These are phyloP conservation scores for Acanthornis magna DNA, from an alignment of 2,797 vertebrate species.

Conservation along the genomic window DNA sequence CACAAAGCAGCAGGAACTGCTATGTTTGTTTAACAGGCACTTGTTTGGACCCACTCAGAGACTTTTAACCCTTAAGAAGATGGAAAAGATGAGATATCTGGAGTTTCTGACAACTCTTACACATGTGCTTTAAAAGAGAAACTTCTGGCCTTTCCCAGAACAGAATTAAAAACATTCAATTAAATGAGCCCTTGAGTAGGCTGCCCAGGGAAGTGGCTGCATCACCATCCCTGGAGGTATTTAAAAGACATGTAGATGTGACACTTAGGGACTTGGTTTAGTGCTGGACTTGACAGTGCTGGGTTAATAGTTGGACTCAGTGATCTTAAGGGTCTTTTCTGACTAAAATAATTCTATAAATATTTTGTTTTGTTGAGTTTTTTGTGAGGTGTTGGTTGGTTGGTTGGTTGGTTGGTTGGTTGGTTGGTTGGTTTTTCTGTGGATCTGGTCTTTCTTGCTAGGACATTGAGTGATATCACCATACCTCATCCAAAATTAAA, in stretches of 20 bases:
- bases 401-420: background rate
- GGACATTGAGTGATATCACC: background rate
- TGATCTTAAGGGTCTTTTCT: background rate
- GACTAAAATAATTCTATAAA: background rate
- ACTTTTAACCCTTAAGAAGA: background rate
- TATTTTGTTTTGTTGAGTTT: background rate
- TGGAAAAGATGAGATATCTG: background rate
- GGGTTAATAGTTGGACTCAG: fast-evolving
- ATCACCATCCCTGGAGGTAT: background rate
- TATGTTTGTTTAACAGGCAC: background rate
- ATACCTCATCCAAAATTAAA: background rate
- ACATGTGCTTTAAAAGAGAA: background rate
- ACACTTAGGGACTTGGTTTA: background rate
- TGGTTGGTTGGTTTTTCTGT: background rate
- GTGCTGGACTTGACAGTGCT: background rate
- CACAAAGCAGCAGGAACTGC: background rate
- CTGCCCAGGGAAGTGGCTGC: background rate
- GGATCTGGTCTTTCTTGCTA: background rate
- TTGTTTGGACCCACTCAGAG: background rate
- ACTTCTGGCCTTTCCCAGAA: background rate
- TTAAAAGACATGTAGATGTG: background rate
- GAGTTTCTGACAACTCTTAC: background rate
- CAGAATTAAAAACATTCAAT: background rate
- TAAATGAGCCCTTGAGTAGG: background rate
- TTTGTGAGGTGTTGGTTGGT: background rate